Conservation (phyloP, 2,113 vertebrate genomes). For the Salvelinus fontinalis region DNA sequence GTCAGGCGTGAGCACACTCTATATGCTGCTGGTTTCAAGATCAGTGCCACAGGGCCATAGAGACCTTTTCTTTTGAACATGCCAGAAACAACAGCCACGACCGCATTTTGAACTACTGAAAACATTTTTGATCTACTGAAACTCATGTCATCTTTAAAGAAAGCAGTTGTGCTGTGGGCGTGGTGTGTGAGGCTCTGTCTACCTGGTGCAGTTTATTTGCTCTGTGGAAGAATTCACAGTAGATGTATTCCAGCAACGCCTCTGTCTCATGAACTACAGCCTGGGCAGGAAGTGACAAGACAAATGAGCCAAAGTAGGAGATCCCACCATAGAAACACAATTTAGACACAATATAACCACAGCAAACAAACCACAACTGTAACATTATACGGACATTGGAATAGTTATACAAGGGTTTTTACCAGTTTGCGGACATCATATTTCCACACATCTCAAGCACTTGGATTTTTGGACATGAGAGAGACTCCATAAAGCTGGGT, state of each 20-base stretch:
- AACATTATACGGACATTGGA: background rate
- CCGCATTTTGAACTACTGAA: no score
- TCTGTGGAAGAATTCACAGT: conserved; percentile 96
- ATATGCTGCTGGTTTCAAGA: no score
- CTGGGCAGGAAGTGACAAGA: conserved; percentile 58
- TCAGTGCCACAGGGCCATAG: no score
- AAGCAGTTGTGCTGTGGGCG: background rate
- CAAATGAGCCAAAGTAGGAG: background rate
- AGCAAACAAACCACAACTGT: background rate
- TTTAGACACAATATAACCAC: background rate
- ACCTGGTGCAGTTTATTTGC: conserved; percentile 94
- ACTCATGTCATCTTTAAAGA: no score
- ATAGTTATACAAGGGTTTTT: conserved; percentile 25
- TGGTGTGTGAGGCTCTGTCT: conserved; percentile 12
- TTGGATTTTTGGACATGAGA: conserved; percentile 83
- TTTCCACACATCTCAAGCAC: conserved; percentile 89
- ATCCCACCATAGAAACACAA: conserved; percentile 4
- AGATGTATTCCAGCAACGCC: conserved; percentile 92
- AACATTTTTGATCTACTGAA: no score
- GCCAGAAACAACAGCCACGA: no score
- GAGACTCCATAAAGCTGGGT: conserved; percentile 87
- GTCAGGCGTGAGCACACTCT: conserved; percentile 81
- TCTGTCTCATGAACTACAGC: conserved; percentile 95
- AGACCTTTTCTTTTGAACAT: no score
- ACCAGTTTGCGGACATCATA: conserved; percentile 94